Evolutionary conservation across 92 coral and sea anemone genomes (phyloP), one percentile per base, ranked within the genome.

Genomic region (Phymanthus crucifer): DNA sequence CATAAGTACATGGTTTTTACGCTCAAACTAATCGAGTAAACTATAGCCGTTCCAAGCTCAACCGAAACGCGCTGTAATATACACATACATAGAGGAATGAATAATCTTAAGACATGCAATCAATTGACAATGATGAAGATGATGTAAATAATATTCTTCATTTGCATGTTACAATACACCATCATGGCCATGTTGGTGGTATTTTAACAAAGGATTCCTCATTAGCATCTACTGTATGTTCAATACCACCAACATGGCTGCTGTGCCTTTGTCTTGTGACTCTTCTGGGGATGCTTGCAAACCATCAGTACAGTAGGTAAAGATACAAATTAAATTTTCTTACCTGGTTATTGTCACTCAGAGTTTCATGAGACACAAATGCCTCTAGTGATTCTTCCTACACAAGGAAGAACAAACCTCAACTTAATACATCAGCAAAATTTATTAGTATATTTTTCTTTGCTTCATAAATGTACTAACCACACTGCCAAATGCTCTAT

Each of bases 291-390:
- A 43, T 43, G 48, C 6, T 43, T 5, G 13, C 48, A 43, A 43
- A 5, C 13, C 6, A 43, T 48, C 6, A 13, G 5, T 5, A 43
- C 13, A 13, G 13, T 43, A 48, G 64, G 32, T 36, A 29, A n/a
- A 16, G 38, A 13, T 65, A n/a, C 38, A 19, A 27, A 19, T 68
- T n/a, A 29, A 66, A 18, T 23, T 18, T 13, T 1, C 66, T 5
- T 43, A 95, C 98, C 98, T 95, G 99, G 80, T 95, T 95, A 32
- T 89, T 83, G 54, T 89, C 99, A 50, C 89, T 90, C 76, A 95
- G 78, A 61, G 84, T 82, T 78, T 95, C 99, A 18, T 97, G 85
- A 40, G 88, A 70, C 35, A 93, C 94, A 80, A 95, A 95, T 32
- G 90, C 89, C 45, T 89, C 89, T 52, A 95, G 34, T 0, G 97